phyloP scores from a whole-genome alignment of 2,888 invertebrate species.

The Zootermopsis nevadensis region DNA sequence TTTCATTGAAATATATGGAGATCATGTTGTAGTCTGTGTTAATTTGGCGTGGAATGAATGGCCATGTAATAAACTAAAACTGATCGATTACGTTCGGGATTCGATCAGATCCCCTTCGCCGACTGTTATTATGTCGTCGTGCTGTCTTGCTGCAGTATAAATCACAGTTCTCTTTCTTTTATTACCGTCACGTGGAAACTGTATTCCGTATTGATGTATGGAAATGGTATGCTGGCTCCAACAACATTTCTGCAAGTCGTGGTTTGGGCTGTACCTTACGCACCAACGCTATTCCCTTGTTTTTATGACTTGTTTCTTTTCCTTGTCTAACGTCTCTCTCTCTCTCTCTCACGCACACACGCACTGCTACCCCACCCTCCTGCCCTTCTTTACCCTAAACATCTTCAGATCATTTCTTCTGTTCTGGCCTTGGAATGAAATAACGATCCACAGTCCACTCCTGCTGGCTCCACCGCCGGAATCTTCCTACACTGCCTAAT shows the following conservation, averaged over 20 bases:
- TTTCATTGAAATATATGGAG: no score
- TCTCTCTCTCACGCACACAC: conserved; percentile 18
- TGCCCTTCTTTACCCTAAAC: conserved; percentile 31
- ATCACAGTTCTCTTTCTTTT: no score
- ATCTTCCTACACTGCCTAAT: conserved; percentile 20
- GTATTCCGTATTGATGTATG: no score
- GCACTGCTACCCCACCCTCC: conserved; percentile 22
- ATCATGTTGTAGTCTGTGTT: no score
- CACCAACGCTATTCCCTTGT: neutral
- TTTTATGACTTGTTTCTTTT: conserved; percentile 25
- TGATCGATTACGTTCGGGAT: no score
- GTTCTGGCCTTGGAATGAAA: conserved; percentile 40
- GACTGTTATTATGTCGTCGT: no score
- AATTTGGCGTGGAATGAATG: no score
- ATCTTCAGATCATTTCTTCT: conserved; percentile 32
- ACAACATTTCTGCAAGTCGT: neutral
- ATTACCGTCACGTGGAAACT: no score
- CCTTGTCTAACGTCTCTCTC: neutral
- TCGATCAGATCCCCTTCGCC: no score
- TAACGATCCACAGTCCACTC: conserved; percentile 31
- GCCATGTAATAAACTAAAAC: no score
- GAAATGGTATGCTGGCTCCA: no score
- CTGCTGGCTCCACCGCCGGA: neutral
- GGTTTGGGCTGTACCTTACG: neutral
- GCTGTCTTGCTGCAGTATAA: no score